Conservation (phyloP, 2,797 vertebrate species). For the Melanitta fusca region DNA sequence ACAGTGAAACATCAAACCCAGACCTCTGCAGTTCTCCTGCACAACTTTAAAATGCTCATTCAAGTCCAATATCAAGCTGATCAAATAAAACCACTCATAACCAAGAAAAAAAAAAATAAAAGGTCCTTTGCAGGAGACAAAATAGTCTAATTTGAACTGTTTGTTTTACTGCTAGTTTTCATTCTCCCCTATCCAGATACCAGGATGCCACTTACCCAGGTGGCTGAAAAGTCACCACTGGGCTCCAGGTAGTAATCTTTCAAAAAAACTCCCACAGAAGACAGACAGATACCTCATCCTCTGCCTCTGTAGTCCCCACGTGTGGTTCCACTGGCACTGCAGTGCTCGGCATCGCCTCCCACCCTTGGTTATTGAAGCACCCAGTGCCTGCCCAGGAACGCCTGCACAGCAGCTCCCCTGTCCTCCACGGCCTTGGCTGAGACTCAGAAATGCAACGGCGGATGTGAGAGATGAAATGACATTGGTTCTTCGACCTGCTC, state of each 20-base stretch:
- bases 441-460: background rate
- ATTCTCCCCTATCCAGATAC: background rate
- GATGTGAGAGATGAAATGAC: background rate
- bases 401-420: background rate
- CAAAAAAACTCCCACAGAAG: background rate
- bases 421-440: background rate
- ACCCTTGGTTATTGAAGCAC: background rate
- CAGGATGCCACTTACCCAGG: background rate
- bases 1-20: background rate
- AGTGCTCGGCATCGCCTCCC: background rate
- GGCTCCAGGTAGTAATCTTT: background rate
- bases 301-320: background rate
- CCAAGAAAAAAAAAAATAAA: background rate
- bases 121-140: background rate
- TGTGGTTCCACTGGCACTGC: background rate
- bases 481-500: background rate
- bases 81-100: background rate
- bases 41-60: background rate
- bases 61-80: background rate
- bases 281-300: background rate
- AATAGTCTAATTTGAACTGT: background rate
- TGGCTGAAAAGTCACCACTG: background rate
- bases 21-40: background rate
- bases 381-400: accelerated
- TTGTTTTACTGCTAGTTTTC: background rate